phyloP scores from a whole-genome alignment of 2,888 invertebrate genomes.

The Habroteleia sp. region DNA sequence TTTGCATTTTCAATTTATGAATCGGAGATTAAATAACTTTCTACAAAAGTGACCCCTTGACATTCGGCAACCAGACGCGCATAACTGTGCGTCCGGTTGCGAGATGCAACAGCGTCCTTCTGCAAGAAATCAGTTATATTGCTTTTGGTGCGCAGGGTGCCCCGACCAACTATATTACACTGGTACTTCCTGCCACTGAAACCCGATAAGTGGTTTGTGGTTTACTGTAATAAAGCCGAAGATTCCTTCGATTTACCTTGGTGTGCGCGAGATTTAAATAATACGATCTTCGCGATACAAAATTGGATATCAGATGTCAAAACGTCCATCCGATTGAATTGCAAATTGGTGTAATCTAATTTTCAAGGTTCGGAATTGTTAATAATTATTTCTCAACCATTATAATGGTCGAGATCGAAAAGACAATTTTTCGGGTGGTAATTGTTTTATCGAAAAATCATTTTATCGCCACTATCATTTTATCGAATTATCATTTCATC shows the following conservation, averaged over 20 bases:
- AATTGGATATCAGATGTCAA: conserved; percentile 38
- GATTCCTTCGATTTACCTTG: conserved; percentile 34
- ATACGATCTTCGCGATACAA: conserved; percentile 35
- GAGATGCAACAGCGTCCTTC: conserved; percentile 30
- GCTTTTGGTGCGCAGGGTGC: conserved; percentile 36
- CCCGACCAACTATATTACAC: conserved; percentile 48
- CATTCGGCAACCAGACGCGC: conserved; percentile 59
- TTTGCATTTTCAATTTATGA: too few species aligned
- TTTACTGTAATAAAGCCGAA: conserved; percentile 26
- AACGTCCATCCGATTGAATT: conserved; percentile 16
- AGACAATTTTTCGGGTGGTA: too few species aligned
- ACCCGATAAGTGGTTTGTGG: conserved; percentile 28
- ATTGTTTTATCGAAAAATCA: too few species aligned
- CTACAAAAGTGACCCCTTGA: conserved; percentile 53
- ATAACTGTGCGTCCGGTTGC: conserved; percentile 46
- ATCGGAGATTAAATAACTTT: not conserved
- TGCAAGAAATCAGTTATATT: conserved; percentile 55
- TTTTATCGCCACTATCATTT: too few species aligned
- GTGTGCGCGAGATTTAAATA: conserved; percentile 39
- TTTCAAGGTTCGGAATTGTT: conserved; percentile 13
- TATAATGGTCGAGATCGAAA: too few species aligned
- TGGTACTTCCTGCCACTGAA: conserved; percentile 45
- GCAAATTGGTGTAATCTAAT: conserved; percentile 42
- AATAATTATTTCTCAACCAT: too few species aligned
- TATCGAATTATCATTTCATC: too few species aligned